A percentile compares a stretch with the other conserved stretches of the same genome.
Conservation (phyloP, 2,888 invertebrate species). For the Antitype chi region DNA sequence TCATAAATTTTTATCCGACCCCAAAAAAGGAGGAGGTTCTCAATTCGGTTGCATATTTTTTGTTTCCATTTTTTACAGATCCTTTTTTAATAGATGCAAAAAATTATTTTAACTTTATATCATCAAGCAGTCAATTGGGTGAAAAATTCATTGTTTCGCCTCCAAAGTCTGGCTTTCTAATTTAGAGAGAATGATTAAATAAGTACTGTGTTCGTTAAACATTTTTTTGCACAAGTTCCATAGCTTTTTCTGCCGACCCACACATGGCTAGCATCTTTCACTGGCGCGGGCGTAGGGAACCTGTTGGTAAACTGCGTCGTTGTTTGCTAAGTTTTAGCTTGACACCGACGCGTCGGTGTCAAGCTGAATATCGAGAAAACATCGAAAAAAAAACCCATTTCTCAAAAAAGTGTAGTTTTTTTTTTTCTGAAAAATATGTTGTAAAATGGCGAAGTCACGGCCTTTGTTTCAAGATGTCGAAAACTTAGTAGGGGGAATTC, state of each 20-base stretch:
- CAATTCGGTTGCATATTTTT: too few species aligned
- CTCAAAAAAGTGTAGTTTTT: too few species aligned
- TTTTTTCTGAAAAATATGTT: too few species aligned
- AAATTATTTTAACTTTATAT: neutral
- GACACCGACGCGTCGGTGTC: too few species aligned
- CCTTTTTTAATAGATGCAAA: neutral
- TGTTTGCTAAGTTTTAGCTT: too few species aligned
- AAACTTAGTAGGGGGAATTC: constrained; percentile 14
- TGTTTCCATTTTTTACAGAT: too few species aligned
- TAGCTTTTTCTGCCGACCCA: constrained; percentile 18
- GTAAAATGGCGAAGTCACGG: neutral
- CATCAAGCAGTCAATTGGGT: too few species aligned
- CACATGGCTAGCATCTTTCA: constrained; percentile 46
- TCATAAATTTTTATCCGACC: too few species aligned
- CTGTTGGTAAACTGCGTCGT: constrained; percentile 40
- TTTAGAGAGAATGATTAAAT: constrained; percentile 9
- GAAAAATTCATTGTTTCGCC: too few species aligned
- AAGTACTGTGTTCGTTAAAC: neutral
- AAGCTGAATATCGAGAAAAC: too few species aligned
- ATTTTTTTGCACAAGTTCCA: constrained; percentile 16
- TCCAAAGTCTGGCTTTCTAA: neutral
- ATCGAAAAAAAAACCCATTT: too few species aligned
- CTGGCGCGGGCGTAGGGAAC: constrained; percentile 21
- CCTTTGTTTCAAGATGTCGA: constrained; percentile 32
- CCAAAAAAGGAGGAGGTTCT: too few species aligned